Conservation (phyloP, 2,797 vertebrate species). For the Mus caroli region DNA sequence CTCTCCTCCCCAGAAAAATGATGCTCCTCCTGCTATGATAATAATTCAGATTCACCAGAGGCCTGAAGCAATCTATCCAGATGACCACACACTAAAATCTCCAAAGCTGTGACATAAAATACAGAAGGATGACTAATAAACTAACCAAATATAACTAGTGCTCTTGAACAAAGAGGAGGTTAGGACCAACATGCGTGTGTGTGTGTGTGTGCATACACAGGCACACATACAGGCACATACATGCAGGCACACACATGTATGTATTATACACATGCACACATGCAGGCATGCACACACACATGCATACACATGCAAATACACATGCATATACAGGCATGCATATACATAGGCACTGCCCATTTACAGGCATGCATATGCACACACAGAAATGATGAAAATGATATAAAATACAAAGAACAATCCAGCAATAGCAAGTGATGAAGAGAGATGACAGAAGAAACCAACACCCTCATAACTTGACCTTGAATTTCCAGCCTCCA, state of each 20-base stretch:
- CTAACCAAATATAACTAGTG: neutral
- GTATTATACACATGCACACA: too few relatives aligned
- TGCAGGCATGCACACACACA: too few relatives aligned
- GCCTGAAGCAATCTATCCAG: neutral
- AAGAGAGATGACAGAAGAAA: neutral
- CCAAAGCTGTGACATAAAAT: neutral
- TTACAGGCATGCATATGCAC: neutral
- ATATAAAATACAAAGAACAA: neutral
- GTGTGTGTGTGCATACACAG: neutral
- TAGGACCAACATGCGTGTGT: neutral
- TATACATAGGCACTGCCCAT: neutral
- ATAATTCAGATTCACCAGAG: neutral
- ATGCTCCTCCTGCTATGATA: too few relatives aligned
- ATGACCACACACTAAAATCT: neutral
- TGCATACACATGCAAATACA: neutral
- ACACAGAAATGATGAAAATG: neutral
- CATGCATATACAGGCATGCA: neutral
- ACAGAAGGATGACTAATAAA: neutral
- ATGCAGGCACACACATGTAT: neutral
- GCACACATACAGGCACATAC: neutral
- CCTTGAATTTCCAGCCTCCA: neutral
- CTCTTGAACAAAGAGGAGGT: neutral
- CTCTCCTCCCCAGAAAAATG: neutral
- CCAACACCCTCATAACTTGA: accelerated
- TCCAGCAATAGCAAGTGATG: neutral